Base-by-base conservation (phyloP, 2,797 vertebrate genomes). In the Syngnathus acus region DNA sequence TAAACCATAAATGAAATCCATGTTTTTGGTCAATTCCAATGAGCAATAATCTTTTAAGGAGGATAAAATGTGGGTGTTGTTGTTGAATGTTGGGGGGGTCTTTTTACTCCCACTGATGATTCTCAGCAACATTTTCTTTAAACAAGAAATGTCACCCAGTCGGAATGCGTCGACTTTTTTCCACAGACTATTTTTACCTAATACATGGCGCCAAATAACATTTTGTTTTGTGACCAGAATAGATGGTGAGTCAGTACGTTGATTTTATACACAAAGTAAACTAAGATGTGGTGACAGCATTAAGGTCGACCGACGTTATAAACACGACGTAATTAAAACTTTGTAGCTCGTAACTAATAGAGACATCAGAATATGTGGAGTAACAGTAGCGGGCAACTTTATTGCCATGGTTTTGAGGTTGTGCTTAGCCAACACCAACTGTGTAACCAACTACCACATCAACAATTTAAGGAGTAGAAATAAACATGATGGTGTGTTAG, bases 31-130 rank as follows among this genome's bases (percentile, higher is more conserved):
- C 79, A 89, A 79, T 80, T 86, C 73, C 84, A 81, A 88, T 88
- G 87, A 87, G 84, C 83, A 86, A 88, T 90, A 88, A 89, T 85
- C 81, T 85, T 81, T 88, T 88, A 86, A 77, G 82, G 68, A 74
- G 70, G 70, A 62, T 82, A 68, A 80, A 65, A 37, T 68, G 63
- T 72, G 76, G 77, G 32, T 26, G 64, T 43, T 65, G 45, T 47
- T 47, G 51, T 23, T 9, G 42, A 48, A 17, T 26, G 65, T 68
- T 72, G 70, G 66, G 64, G 32, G 65, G 65, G 39, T 62, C 23
- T 48, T 72, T 83, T 77, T 89, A 81, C 82, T 84, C 87, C 85
- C 77, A 81, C 82, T 71, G 70, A 80, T 76, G 73, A 72, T 78
- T 84, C 84, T 88, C 71, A 74, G 82, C 77, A 85, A 79, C 76